Evolutionary conservation across 2,888 invertebrate genomes (phyloP).

Genomic region (Pasiphila rectangulata): DNA sequence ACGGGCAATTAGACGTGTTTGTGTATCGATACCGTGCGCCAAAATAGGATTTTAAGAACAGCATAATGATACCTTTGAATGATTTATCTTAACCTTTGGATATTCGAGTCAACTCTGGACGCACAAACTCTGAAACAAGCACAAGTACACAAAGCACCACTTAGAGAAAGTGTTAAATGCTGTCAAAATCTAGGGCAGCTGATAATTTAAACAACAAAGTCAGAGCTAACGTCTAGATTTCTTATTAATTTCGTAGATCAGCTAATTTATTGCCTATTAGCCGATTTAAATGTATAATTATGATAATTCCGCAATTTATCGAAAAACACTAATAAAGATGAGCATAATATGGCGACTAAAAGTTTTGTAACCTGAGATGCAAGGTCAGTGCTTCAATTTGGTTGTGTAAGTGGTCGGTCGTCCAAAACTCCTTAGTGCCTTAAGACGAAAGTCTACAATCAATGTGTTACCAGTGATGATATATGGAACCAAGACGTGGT

Average conservation of each 20-base stretch:
- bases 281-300: slow-evolving; percentile 21
- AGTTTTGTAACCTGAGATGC: slow-evolving; percentile 1
- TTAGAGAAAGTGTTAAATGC: not conserved
- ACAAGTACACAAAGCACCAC: too few species aligned
- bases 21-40: not conserved
- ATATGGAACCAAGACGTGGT: too few species aligned
- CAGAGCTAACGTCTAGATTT: not conserved
- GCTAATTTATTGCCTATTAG: slow-evolving; percentile 2
- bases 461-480: too few species aligned
- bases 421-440: too few species aligned
- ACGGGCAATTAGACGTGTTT: not conserved
- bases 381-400: not conserved
- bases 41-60: not conserved
- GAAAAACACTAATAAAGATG: slow-evolving; percentile 17
- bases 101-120: slow-evolving; percentile 7
- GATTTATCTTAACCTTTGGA: not conserved
- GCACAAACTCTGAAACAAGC: not conserved
- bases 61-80: not conserved
- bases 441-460: too few species aligned
- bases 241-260: slow-evolving; percentile 2
- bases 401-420: not conserved
- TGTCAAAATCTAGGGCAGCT: not conserved
- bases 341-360: slow-evolving; percentile 4
- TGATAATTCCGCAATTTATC: slow-evolving; percentile 29
- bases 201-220: not conserved